Evolutionary conservation across 64 coral and sea anemone genomes (phyloP).

Genomic region (Orbicella faveolata): DNA sequence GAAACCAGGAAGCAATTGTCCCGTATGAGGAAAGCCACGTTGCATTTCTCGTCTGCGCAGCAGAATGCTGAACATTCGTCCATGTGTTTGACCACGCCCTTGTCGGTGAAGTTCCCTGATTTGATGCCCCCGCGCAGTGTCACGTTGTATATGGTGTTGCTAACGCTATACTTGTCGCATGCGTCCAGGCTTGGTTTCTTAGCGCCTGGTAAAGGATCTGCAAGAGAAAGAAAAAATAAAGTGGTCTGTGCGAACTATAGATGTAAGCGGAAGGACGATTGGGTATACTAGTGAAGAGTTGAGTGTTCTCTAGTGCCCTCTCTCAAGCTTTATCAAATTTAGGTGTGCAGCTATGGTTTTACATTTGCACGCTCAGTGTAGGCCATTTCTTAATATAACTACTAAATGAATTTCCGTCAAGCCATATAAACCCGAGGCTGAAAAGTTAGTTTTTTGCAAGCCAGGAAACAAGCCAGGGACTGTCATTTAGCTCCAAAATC

Average conservation of each 20-base stretch:
- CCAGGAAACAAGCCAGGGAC: too few relatives aligned
- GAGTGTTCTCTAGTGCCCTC: too few relatives aligned
- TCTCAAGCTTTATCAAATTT: too few relatives aligned
- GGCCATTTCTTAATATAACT: too few relatives aligned
- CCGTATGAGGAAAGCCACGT: slow-evolving; percentile 86
- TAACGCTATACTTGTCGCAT: slow-evolving; percentile 46
- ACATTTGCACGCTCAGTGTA: too few relatives aligned
- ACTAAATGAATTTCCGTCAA: too few relatives aligned
- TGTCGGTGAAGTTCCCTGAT: slow-evolving; percentile 79
- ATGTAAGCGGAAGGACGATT: too few relatives aligned
- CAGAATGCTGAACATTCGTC: slow-evolving; percentile 79
- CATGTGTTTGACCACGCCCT: slow-evolving; percentile 77
- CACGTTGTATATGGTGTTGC: slow-evolving; percentile 77
- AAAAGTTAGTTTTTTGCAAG: too few relatives aligned
- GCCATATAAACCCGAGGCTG: too few relatives aligned
- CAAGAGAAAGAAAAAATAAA: background rate
- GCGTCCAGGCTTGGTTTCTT: slow-evolving; percentile 46
- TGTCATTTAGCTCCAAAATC: too few relatives aligned
- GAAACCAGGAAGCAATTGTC: slow-evolving; percentile 82
- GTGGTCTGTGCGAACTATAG: background rate
- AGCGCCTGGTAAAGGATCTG: slow-evolving; percentile 56
- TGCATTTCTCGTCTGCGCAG: slow-evolving; percentile 75
- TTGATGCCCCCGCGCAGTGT: slow-evolving; percentile 79
- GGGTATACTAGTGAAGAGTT: too few relatives aligned
- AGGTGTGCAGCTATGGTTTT: too few relatives aligned